These are phyloP conservation scores for Cephus spinipes DNA, from an alignment of 2,888 invertebrate genomes.

Conservation along the genomic window DNA sequence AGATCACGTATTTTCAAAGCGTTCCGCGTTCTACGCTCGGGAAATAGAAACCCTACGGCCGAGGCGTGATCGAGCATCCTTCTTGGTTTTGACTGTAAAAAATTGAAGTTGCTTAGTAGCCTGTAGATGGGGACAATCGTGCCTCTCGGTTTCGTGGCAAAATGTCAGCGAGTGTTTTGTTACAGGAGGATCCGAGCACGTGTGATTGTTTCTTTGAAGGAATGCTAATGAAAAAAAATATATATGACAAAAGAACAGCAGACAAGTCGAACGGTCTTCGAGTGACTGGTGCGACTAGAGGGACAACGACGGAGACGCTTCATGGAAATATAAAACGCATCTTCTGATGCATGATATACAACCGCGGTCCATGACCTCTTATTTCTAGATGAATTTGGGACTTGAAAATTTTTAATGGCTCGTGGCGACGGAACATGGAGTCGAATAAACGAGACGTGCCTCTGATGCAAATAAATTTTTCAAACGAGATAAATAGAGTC, in stretches of 20 bases:
- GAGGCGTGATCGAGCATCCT: background rate
- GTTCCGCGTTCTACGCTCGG: background rate
- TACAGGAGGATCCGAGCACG: background rate
- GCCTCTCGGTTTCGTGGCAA: background rate
- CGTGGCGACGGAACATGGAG: background rate
- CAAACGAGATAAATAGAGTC: background rate
- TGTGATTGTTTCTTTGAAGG: background rate
- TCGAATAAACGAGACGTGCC: background rate
- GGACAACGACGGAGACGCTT: background rate
- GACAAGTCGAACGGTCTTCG: background rate
- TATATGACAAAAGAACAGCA: background rate
- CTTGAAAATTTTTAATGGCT: background rate
- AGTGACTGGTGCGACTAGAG: background rate
- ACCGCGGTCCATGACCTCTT: background rate
- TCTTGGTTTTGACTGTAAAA: background rate
- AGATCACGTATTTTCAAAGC: background rate
- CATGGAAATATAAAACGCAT: background rate
- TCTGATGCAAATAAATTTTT: background rate
- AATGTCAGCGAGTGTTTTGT: background rate
- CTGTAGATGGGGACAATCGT: background rate
- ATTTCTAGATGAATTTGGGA: background rate
- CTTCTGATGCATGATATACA: background rate
- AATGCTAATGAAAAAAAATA: background rate
- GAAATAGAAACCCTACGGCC: background rate
- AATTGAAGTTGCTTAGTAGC: background rate